phyloP scores from a whole-genome alignment of 2,113 vertebrate genomes.

The Periophthalmus modestus region DNA sequence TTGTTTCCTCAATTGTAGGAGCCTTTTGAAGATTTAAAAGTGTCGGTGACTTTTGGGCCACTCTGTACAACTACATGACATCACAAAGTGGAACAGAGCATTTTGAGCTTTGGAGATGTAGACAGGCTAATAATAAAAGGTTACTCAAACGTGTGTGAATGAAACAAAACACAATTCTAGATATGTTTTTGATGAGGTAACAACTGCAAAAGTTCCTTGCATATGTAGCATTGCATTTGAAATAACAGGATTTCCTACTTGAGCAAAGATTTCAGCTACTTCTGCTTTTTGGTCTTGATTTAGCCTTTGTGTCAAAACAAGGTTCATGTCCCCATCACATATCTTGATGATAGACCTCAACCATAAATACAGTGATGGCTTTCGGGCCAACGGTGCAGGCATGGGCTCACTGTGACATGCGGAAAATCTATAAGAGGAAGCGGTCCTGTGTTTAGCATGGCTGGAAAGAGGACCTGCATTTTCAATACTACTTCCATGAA shows the following conservation, averaged over 20 bases:
- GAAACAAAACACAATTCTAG: no score
- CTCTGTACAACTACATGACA: no score
- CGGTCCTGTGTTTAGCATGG: constrained; percentile 2
- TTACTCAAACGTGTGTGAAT: no score
- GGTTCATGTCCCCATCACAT: neutral
- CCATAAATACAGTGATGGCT: neutral
- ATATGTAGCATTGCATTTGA: neutral
- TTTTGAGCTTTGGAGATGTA: no score
- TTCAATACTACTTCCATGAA: neutral
- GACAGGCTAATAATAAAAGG: no score
- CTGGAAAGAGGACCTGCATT: neutral
- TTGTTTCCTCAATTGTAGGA: no score
- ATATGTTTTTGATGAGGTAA: no score
- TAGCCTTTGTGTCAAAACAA: neutral
- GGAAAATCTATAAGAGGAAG: neutral
- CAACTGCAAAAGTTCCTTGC: neutral
- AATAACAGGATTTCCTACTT: neutral
- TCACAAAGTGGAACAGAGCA: no score
- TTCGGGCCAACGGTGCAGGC: neutral
- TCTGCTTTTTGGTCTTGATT: neutral
- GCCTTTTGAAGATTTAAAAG: no score
- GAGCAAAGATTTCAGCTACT: neutral
- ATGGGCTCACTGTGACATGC: neutral
- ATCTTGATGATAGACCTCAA: neutral
- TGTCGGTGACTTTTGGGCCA: no score